phyloP scores from a whole-genome alignment of 2,888 invertebrate genomes.

The Strigamia crassipes region DNA sequence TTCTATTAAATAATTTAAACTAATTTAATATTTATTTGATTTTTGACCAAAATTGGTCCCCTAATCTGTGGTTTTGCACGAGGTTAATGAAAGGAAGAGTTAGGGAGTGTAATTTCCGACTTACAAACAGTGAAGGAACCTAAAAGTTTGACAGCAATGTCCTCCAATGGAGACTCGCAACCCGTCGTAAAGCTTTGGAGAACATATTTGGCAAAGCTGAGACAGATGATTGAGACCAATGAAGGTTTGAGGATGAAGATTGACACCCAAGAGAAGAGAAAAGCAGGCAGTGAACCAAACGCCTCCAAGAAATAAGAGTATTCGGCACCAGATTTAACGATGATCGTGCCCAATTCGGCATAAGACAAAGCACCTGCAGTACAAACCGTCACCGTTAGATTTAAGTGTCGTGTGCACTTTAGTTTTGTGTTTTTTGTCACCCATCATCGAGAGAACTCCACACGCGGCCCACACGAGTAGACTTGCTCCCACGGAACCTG shows the following conservation, averaged over 20 bases:
- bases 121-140: slow-evolving; percentile 84
- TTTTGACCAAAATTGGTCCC: no score
- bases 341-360: slow-evolving; percentile 93
- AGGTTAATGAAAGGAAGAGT: background rate
- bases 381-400: background rate
- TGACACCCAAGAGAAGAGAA: slow-evolving; percentile 92
- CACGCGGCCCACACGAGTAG: slow-evolving; percentile 94
- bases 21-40: no score
- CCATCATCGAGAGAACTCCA: slow-evolving; percentile 85
- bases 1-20: no score
- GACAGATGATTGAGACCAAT: slow-evolving; percentile 90
- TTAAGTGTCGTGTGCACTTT: background rate
- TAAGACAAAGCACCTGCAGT: slow-evolving; percentile 83
- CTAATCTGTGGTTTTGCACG: slow-evolving; percentile 1
- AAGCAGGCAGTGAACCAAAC: slow-evolving; percentile 88
- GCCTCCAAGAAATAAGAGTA: slow-evolving; percentile 96
- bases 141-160: slow-evolving; percentile 81
- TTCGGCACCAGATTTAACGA: slow-evolving; percentile 92
- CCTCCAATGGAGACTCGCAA: slow-evolving; percentile 75
- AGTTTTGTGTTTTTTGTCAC: slow-evolving; percentile 66
- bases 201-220: slow-evolving; percentile 91
- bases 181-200: slow-evolving; percentile 86
- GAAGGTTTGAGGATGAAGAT: slow-evolving; percentile 90
- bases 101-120: slow-evolving; percentile 51
- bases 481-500: slow-evolving; percentile 85